Base-by-base conservation (phyloP, 2,888 invertebrate genomes). In the Pyrocoelia pectoralis region DNA sequence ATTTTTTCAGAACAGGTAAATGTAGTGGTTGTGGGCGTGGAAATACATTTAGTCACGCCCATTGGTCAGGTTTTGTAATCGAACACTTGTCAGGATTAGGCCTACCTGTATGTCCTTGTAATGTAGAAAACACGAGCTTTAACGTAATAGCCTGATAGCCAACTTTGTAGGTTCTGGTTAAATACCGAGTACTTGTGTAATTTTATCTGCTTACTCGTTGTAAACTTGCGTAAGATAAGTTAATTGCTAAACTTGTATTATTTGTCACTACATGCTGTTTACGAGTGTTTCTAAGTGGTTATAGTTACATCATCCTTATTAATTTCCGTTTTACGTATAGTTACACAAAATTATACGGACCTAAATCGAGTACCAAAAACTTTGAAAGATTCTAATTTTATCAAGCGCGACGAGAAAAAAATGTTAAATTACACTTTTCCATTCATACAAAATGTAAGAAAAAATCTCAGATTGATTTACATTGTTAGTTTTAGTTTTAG, bases 1-100 rank as follows among this genome's bases (percentile, higher is more conserved):
- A 76, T 70, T 78, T 79, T 78, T 78, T 77, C 71, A 70, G 74
- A 78, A 79, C 79, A 76, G 78, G 78, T 80, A 77, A 74, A 69
- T 73, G 72, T 74, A 76, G 74, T 75, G 72, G 72, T 56, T 69
- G 74, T 70, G 76, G 79, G 78, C 73, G 79, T 76, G 78, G 76
- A 72, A 63, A 67, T 58, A 33, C 50, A 19, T 60, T 48, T 67
- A 68, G 72, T 76, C 66, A 71, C 77, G 76, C 78, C 77, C 75
- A 46, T 70, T 72, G 62, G 68, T 70, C 73, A 76, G 76, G 76
- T 46, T 33, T 46, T 15, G 46, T 77, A 78, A 76, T 76, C 75
- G 74, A 74, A 78, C 77, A 74, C 74, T 77, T 76, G 77, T 74
- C 70, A 65, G 56, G 68, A 75, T 72, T 76, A 74, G 49, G 33